These are phyloP conservation scores for Drosophila birchii DNA, from an alignment of 2,888 invertebrate species.

Conservation along the genomic window DNA sequence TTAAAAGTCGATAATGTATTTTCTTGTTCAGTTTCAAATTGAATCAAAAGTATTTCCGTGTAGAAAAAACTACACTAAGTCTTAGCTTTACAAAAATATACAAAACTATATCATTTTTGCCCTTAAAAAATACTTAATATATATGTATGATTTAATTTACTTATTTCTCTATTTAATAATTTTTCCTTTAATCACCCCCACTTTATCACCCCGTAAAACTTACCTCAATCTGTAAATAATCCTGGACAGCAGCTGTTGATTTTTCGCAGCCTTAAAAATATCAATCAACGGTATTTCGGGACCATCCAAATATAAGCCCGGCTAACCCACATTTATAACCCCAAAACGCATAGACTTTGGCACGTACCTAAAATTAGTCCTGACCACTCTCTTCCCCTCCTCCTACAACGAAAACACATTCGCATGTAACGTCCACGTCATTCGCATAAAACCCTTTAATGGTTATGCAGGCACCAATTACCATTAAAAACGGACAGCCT, in stretches of 20 bases:
- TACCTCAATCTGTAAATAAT: background rate
- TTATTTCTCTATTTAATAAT: no score
- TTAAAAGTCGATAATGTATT: no score
- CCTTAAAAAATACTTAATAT: no score
- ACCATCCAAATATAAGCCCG: constrained; percentile 26
- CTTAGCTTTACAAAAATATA: no score
- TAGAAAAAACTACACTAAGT: no score
- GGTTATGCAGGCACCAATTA: constrained; percentile 54
- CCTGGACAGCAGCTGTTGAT: constrained; percentile 4
- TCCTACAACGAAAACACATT: background rate
- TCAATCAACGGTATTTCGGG: constrained; percentile 34
- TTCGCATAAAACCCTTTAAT: constrained; percentile 61
- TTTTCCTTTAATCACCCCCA: background rate
- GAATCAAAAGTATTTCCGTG: no score
- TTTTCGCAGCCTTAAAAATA: constrained; percentile 15
- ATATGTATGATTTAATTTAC: no score
- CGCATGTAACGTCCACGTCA: constrained; percentile 51
- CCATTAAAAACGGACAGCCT: constrained; percentile 50
- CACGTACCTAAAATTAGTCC: constrained; percentile 39
- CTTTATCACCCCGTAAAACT: background rate
- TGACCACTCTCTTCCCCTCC: background rate
- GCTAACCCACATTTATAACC: constrained; percentile 41
- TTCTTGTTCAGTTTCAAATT: no score
- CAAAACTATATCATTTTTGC: no score
- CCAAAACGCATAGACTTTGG: constrained; percentile 9